These are phyloP conservation scores for Hirtodrosophila confusa DNA, from an alignment of 2,888 invertebrate genomes.

Conservation along the genomic window DNA sequence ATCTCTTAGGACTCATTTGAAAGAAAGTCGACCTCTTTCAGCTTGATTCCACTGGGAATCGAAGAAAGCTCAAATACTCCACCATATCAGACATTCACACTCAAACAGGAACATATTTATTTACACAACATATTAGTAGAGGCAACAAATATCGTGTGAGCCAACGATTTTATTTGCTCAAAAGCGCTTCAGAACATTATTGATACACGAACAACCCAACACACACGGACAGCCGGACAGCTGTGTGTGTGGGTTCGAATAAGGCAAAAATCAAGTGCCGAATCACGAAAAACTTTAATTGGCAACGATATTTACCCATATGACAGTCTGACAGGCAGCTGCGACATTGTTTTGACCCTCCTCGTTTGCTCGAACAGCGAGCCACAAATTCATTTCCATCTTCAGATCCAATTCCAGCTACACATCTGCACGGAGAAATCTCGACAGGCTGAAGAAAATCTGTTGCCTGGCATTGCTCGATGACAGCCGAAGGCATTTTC, in stretches of 20 bases:
- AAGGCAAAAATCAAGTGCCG: constrained; percentile 1
- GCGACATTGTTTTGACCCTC: constrained; percentile 15
- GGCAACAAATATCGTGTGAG: constrained; percentile 21
- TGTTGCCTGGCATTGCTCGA: constrained; percentile 29
- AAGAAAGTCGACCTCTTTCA: too few relatives aligned
- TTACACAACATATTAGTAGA: constrained; percentile 20
- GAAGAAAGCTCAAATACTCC: background rate
- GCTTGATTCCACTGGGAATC: constrained; percentile 8
- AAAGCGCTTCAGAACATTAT: constrained; percentile 43
- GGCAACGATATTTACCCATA: constrained; percentile 47
- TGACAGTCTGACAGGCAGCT: constrained; percentile 16
- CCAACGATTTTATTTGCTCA: constrained; percentile 39
- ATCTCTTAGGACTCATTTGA: too few relatives aligned
- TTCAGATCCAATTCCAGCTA: background rate
- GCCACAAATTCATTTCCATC: background rate
- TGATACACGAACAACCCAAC: constrained; percentile 32
- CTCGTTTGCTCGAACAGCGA: background rate
- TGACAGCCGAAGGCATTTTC: constrained; percentile 30
- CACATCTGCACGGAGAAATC: constrained; percentile 17
- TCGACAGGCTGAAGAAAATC: constrained; percentile 20
- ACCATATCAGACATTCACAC: too few relatives aligned
- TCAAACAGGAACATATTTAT: background rate
- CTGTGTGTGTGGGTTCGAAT: constrained; percentile 1
- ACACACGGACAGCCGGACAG: background rate
- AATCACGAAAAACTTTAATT: constrained; percentile 36